Conservation (phyloP, 2,113 vertebrate genomes). For the Hippolais icterina region DNA sequence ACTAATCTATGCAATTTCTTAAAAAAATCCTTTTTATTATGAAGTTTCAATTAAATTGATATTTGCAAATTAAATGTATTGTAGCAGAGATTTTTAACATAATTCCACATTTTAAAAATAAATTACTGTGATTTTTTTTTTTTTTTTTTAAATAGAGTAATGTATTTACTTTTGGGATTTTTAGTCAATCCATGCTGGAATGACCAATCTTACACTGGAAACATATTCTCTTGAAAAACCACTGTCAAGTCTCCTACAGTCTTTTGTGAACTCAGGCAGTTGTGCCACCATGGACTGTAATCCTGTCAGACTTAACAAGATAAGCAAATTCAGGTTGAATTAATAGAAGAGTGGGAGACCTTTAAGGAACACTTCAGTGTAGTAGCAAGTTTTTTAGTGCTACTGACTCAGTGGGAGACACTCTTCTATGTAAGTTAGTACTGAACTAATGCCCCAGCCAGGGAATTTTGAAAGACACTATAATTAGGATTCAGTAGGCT, state of each 20-base stretch:
- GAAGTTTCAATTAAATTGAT: neutral
- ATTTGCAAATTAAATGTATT: neutral
- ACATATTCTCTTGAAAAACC: neutral
- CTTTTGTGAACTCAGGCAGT: neutral
- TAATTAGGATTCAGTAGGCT: neutral
- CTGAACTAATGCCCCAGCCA: neutral
- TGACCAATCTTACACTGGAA: neutral
- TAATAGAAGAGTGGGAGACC: neutral
- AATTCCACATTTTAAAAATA: neutral
- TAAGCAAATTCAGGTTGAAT: conserved; percentile 2
- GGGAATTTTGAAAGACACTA: neutral
- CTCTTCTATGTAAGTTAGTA: neutral
- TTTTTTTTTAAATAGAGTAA: neutral
- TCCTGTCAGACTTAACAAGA: conserved; percentile 16
- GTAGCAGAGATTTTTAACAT: neutral
- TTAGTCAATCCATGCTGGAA: neutral
- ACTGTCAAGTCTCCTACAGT: neutral
- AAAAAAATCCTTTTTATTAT: neutral
- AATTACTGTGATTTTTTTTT: neutral
- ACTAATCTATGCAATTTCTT: neutral
- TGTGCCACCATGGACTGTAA: neutral
- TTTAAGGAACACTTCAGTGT: conserved; percentile 13
- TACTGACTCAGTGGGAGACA: conserved; percentile 2
- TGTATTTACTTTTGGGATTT: neutral
- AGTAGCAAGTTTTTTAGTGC: conserved; percentile 17